Evolutionary conservation across 2,888 invertebrate species (phyloP), one percentile per base, ranked within the genome.

Genomic region (Drosophila meridionalis): DNA sequence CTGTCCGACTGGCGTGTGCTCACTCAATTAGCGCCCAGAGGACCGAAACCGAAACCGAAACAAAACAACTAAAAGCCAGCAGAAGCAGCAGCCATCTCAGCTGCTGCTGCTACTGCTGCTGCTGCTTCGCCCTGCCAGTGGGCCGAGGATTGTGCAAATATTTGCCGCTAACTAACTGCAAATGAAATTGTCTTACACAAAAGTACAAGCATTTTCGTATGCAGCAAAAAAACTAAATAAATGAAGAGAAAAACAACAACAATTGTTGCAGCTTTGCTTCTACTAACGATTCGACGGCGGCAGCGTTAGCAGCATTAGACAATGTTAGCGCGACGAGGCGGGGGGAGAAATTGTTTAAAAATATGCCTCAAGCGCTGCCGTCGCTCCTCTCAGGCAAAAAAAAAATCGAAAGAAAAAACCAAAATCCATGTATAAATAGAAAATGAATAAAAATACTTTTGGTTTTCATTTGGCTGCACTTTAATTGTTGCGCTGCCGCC

Each of bases 11-110:
- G 88, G 82, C 85, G 88, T 85, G 90, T 90, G 85, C 90, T 85
- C 85, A 85, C 90, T 89, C 85, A 85, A 85, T 85, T 85, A 85
- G 90, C 85, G 85, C 75, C 80, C 86, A 85, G 90, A 85, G 89
- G 73, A 88, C 80, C 85, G 85, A 79, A 89, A 89, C 80, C 85
- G 85, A 79, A 89, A 89, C 78, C 78, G 59, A 76, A 78, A 65
- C 69, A 75, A 69, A 75, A 74, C 30, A 82, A 59, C 69, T 14
- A 38, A 66, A 40, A 65, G 69, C 20, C 83, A 69, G n/a, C 40
- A 34, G 50, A 34, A 34, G 52, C 34, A 34, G 20, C 36, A 82
- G 20, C 63, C 43, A 48, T 40, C 48, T 55, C 61, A 34, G 58
- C 14, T 30, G 38, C 59, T 59, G 26, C 61, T 58, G 62, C 47